Base-by-base conservation (phyloP, 2,888 invertebrate genomes). In the Magallana nippona region DNA sequence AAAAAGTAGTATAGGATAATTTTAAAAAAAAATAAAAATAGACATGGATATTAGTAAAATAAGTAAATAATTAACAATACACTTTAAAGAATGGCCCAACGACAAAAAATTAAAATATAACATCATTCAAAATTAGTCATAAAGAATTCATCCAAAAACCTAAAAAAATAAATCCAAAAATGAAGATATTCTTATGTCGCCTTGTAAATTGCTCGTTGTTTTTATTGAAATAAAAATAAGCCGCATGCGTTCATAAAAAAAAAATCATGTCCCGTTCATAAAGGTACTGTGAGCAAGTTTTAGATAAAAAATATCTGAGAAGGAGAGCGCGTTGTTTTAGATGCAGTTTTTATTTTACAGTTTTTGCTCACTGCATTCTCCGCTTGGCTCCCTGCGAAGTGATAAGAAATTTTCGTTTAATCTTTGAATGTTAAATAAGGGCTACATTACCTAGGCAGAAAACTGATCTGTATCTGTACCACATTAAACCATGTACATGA, bases 341-440 rank as follows among this genome's bases (percentile, higher is more conserved):
- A 44, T 44, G 44, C 44, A 44, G 44, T 71, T 27, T 71, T 27
- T 71, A 3, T 71, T 15, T 27, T 63, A 22, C 63, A 19, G 22
- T 71, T 71, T 71, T 71, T 32, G 71, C 71, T 13, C 27, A 32
- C 71, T 71, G 71, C 71, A 71, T 71, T 71, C 71, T 71, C 71
- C 71, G 71, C 27, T 71, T 27, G 19, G 71, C 27, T 71, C 27
- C 71, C 71, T 71, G 71, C 27, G 22, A 32, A 71, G 71, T 32
- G 71, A 71, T 71, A 71, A 27, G 71, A 71, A 10, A 27, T 71
- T 71, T 71, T 71, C 71, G 71, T 71, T 71, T 71, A 71, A 71
- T 71, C 71, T 71, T 71, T 71, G 71, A 71, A 71, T 71, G 71
- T 71, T 71, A 71, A 71, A 71, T 71, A 71, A 71, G 71, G 71